Conservation (phyloP, 2,888 invertebrate genomes). For the Cerastis leucographa region DNA sequence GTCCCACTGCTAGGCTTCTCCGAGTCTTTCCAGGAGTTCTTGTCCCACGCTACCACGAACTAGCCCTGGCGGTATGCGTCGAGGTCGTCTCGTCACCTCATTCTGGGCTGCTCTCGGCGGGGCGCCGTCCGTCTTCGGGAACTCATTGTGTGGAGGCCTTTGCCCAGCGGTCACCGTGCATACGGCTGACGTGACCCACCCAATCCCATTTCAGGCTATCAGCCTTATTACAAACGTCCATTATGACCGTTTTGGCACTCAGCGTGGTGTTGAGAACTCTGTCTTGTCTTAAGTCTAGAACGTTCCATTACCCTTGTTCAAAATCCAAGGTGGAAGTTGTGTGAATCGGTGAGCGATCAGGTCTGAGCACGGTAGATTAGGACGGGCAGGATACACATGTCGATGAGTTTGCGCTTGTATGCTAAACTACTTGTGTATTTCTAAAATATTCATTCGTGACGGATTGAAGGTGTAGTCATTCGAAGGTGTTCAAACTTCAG, state of each 20-base stretch:
- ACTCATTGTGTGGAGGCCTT: not conserved
- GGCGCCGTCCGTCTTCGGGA: not conserved
- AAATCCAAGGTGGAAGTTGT: not conserved
- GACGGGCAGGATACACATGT: not conserved
- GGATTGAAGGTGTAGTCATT: not conserved
- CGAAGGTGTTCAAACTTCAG: not conserved
- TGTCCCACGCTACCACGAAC: not conserved
- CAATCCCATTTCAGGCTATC: not conserved
- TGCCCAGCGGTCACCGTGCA: not conserved
- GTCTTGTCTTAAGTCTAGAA: not conserved
- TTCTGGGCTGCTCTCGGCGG: not conserved
- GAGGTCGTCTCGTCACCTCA: not conserved
- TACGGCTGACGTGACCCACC: not conserved
- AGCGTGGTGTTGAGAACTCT: not conserved
- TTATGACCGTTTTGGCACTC: not conserved
- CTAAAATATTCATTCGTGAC: not conserved
- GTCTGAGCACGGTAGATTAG: not conserved
- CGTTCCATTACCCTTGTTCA: not conserved
- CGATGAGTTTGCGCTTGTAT: not conserved
- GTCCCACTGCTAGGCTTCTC: not conserved
- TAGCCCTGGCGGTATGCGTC: not conserved
- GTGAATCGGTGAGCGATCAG: not conserved
- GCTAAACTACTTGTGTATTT: not conserved
- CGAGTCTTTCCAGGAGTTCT: not conserved
- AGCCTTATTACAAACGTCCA: not conserved